Conservation (phyloP, 2,888 invertebrate species). For the Agonopterix arenella region DNA sequence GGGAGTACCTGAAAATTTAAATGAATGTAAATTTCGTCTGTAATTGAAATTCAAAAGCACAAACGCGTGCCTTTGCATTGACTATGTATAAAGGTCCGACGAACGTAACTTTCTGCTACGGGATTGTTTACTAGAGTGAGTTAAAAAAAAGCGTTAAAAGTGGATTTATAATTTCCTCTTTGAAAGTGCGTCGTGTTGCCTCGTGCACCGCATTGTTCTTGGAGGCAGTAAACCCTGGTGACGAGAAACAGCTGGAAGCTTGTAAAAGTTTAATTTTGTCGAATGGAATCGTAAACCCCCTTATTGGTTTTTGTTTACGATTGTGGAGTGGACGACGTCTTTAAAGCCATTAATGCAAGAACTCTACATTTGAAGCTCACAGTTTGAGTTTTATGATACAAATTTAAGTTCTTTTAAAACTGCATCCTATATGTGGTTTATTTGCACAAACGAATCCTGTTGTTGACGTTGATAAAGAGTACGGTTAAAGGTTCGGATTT, state of each 20-base stretch:
- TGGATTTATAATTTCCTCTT: background rate
- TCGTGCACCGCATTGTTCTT: constrained; percentile 19
- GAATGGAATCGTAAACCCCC: constrained; percentile 64
- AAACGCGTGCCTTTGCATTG: constrained; percentile 16
- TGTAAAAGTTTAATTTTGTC: constrained; percentile 69
- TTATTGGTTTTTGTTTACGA: constrained; percentile 68
- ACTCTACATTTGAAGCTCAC: constrained; percentile 8
- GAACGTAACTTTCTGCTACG: constrained; percentile 9
- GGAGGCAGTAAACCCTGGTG: constrained; percentile 36
- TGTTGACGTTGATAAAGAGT: no score
- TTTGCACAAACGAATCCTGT: no score
- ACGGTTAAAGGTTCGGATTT: no score
- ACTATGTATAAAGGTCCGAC: constrained; percentile 20
- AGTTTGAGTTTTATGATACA: background rate
- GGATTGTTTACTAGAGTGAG: constrained; percentile 4
- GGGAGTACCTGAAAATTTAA: constrained; percentile 82
- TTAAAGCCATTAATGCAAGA: constrained; percentile 32
- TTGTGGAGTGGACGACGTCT: constrained; percentile 45
- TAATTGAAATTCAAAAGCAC: constrained; percentile 22
- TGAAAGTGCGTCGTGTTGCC: background rate
- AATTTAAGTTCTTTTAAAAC: no score
- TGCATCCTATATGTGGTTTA: no score
- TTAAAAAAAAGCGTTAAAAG: constrained; percentile 3
- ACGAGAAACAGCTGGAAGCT: constrained; percentile 53
- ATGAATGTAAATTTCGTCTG: constrained; percentile 24